Evolutionary conservation across 2,797 vertebrate species (phyloP), one percentile per base, ranked within the genome.

Genomic region (Danio albolineatus): DNA sequence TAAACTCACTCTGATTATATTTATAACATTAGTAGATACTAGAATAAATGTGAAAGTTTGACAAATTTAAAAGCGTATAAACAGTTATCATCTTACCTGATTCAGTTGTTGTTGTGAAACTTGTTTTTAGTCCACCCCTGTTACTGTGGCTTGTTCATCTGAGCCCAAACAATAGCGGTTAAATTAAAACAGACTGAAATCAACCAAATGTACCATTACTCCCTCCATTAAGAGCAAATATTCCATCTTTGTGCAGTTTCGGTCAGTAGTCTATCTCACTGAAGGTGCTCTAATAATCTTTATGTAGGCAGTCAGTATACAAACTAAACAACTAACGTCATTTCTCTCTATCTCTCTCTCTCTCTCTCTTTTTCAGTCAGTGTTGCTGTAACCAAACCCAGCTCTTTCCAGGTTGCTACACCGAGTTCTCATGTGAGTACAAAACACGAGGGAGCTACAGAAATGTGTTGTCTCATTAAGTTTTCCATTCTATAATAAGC

Each of bases 341-440:
- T 28, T 12, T 16, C 12, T 9, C 44, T n/a, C 53, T 66, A 67
- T 60, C 56, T 61, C 44, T 70, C n/a, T n/a, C n/a, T n/a, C n/a
- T n/a, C n/a, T n/a, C n/a, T n/a, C n/a, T n/a, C n/a, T n/a, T n/a
- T n/a, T n/a, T n/a, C n/a, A 19, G 72, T 65, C 59, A 79, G 72
- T 84, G 83, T 82, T 85, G 76, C 80, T 54, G 72, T 81, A 69
- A 81, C 65, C 73, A 80, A 82, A 79, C 73, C 54, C 46, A 79
- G 54, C 64, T 69, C 51, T 76, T 66, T 76, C 36, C 67, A 77
- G 78, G 84, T 85, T 85, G 84, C 81, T 80, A 85, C 78, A 77
- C 57, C 62, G 36, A 49, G 79, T 66, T 10, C 81, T 71, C 81
- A 74, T 44, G 51, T 75, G 83, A 74, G 16, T 69, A 21, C 36